Percentiles rank a stretch among this genome's conserved stretches.
Conservation (phyloP, 1,140 invertebrate species). For the Nephila pilipes region DNA sequence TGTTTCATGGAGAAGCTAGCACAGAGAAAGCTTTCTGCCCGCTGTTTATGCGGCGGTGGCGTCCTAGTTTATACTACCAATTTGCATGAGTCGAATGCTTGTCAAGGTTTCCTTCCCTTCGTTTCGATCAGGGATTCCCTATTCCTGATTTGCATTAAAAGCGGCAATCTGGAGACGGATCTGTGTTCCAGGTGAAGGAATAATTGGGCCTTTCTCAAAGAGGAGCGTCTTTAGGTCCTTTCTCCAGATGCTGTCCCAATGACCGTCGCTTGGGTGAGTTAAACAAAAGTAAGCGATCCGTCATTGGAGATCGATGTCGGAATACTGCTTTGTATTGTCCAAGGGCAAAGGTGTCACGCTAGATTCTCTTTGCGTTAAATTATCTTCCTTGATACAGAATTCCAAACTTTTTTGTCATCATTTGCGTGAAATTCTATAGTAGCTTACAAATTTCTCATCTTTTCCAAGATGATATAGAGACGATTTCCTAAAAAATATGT, state of each 20-base stretch:
- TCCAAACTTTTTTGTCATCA: too few relatives aligned
- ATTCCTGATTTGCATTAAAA: slow-evolving; percentile 59
- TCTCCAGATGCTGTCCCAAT: slow-evolving; percentile 16
- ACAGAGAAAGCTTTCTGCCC: not conserved
- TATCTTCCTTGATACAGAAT: too few relatives aligned
- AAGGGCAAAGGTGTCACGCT: slow-evolving; percentile 10
- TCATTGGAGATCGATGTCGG: slow-evolving; percentile 18
- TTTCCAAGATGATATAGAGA: too few relatives aligned
- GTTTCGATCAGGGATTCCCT: slow-evolving; percentile 7
- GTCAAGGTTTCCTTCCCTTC: slow-evolving; percentile 2
- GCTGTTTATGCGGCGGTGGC: slow-evolving; percentile 3
- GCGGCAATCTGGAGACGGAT: slow-evolving; percentile 34
- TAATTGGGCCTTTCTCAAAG: slow-evolving; percentile 4
- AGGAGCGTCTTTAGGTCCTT: not conserved
- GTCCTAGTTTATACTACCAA: slow-evolving; percentile 40
- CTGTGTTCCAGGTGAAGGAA: slow-evolving; percentile 10
- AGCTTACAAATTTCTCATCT: too few relatives aligned
- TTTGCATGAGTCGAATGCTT: slow-evolving; percentile 47
- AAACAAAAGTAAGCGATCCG: slow-evolving; percentile 13
- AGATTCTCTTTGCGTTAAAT: not conserved
- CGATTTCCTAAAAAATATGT: too few relatives aligned
- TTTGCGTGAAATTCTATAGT: too few relatives aligned
- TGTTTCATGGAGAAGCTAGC: slow-evolving; percentile 15
- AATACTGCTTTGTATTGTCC: slow-evolving; percentile 18
- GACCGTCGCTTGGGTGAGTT: not conserved